Conservation (phyloP, 2,797 vertebrate genomes). For the Aphelocoma californica region DNA sequence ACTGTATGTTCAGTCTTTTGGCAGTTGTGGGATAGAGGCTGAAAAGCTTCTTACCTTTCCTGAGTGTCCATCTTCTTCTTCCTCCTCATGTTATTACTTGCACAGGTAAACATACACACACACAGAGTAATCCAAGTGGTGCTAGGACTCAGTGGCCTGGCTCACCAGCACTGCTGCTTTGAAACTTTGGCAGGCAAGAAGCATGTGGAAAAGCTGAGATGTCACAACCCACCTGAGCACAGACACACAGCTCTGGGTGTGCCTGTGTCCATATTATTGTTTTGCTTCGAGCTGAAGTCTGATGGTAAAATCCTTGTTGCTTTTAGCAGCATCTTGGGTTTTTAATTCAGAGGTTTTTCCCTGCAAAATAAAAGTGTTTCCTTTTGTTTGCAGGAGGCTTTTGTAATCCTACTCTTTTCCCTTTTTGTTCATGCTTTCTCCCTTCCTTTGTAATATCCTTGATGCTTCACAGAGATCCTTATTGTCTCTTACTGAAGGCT, state of each 20-base stretch:
- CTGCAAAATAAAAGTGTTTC: not conserved
- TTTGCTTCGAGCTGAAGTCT: not conserved
- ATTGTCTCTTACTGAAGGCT: not conserved
- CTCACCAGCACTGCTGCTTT: not conserved
- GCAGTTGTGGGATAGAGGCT: not conserved
- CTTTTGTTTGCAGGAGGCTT: not conserved
- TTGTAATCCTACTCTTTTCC: not conserved
- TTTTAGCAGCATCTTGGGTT: not conserved
- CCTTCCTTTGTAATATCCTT: not conserved
- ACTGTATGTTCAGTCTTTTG: not conserved
- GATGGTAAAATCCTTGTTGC: not conserved
- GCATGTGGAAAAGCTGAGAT: not conserved
- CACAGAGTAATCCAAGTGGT: not conserved
- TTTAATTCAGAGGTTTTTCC: not conserved
- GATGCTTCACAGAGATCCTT: not conserved
- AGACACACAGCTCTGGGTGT: not conserved
- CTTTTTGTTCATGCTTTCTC: not conserved
- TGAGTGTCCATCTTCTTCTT: not conserved
- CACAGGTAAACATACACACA: not conserved
- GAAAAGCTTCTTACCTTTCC: not conserved
- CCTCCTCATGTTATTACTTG: fast-evolving
- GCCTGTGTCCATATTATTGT: not conserved
- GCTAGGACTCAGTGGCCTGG: not conserved
- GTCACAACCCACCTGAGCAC: not conserved
- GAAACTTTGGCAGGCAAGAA: not conserved